Evolutionary conservation across 2,113 vertebrate genomes (phyloP).

Genomic region (Xenopus laevis): DNA sequence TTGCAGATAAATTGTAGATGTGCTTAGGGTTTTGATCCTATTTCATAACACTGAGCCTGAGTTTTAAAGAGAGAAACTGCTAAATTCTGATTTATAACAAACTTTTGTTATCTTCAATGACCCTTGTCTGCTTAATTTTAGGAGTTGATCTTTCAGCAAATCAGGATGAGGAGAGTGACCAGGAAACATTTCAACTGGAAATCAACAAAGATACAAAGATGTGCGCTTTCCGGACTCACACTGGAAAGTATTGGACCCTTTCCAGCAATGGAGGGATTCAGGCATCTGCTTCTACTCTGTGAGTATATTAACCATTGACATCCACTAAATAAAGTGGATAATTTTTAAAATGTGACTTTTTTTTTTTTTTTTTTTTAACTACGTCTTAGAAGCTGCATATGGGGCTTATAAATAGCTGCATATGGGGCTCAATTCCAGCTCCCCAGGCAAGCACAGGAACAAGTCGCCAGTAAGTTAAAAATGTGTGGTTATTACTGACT

Average conservation of each 20-base stretch:
- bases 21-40: no score
- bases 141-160: constrained; percentile 97
- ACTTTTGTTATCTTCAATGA: no score
- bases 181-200: constrained; percentile 97
- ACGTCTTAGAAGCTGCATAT: no score
- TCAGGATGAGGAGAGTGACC: constrained; percentile 93
- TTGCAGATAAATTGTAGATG: no score
- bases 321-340: background rate
- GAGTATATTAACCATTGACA: constrained; percentile 52
- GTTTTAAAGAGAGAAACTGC: no score
- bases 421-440: no score
- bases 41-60: no score
- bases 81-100: no score
- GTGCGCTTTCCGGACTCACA: constrained; percentile 92
- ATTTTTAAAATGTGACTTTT: background rate
- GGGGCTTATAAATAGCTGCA: no score
- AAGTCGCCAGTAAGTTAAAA: no score
- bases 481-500: no score
- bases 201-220: constrained; percentile 92
- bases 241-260: constrained; percentile 95
- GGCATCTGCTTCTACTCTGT: constrained; percentile 92
- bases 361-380: background rate
- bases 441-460: no score
- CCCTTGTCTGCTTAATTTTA: constrained; percentile 42
- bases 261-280: constrained; percentile 89